Evolutionary conservation across 2,113 vertebrate genomes (phyloP).

Genomic region (Psammodynastes pulverulentus): DNA sequence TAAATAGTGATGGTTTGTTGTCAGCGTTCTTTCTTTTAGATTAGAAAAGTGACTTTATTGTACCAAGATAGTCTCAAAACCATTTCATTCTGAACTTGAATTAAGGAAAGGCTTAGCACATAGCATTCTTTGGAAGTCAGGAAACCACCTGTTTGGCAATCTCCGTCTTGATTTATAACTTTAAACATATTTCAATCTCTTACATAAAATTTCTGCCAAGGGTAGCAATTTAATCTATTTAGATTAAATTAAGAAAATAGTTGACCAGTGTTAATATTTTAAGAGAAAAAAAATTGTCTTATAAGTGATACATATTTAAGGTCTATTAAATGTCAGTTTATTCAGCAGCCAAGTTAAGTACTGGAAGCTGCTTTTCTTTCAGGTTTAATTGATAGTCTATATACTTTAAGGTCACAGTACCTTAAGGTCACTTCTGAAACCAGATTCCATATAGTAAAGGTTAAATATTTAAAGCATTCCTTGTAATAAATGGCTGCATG

Average conservation of each 20-base stretch:
- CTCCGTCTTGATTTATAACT: neutral
- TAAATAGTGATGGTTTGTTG: neutral
- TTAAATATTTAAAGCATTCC: conserved; percentile 63
- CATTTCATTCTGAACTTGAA: neutral
- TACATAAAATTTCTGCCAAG: neutral
- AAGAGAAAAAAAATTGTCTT: neutral
- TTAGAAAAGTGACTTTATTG: neutral
- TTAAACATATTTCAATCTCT: neutral
- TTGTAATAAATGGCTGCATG: conserved; percentile 31
- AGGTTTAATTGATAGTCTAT: conserved; percentile 29
- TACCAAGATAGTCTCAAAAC: neutral
- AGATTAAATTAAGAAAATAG: neutral
- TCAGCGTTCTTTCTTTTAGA: neutral
- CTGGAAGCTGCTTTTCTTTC: conserved; percentile 19
- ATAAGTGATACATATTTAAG: conserved; percentile 22
- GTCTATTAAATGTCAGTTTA: neutral
- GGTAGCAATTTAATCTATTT: neutral
- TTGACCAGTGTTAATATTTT: neutral
- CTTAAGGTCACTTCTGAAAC: conserved; percentile 80
- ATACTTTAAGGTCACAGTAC: conserved; percentile 15
- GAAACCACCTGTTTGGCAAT: neutral
- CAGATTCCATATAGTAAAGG: conserved; percentile 75
- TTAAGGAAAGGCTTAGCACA: neutral
- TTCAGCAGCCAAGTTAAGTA: conserved; percentile 20
- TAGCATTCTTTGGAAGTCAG: neutral